phyloP scores from a whole-genome alignment of 1,140 invertebrate species.

The Euwallacea fornicatus region DNA sequence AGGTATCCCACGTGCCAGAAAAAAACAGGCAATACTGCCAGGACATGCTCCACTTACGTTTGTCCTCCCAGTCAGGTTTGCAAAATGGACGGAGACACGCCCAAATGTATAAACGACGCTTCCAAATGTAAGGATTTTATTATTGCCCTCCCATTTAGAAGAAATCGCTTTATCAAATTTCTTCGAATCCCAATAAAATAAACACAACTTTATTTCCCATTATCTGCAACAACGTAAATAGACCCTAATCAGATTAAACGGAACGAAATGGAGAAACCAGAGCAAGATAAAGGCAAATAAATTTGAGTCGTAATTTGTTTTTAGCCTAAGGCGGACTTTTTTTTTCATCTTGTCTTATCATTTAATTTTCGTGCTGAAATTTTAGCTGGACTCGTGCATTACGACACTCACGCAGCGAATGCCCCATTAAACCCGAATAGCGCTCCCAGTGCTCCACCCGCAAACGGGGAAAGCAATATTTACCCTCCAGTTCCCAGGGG shows the following conservation, averaged over 20 bases:
- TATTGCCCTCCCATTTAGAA: neutral
- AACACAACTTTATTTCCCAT: conserved; percentile 13
- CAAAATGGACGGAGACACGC: conserved; percentile 47
- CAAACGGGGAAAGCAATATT: conserved; percentile 10
- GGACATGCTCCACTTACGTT: conserved; percentile 45
- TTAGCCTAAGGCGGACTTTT: neutral
- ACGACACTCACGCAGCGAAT: conserved; percentile 37
- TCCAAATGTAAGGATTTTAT: conserved; percentile 38
- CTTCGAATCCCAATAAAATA: conserved; percentile 9
- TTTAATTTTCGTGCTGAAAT: conserved; percentile 14
- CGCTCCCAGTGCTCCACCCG: conserved; percentile 9
- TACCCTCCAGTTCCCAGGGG: conserved; percentile 34
- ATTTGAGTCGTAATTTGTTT: conserved; percentile 4
- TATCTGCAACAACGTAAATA: conserved; percentile 16
- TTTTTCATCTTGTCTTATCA: neutral
- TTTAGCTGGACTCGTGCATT: conserved; percentile 36
- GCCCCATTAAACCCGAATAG: conserved; percentile 19
- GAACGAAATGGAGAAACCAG: neutral
- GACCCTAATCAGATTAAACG: conserved; percentile 10
- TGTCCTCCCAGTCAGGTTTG: conserved; percentile 50
- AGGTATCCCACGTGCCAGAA: conserved; percentile 51
- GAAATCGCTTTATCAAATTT: conserved; percentile 5
- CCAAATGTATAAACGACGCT: conserved; percentile 48
- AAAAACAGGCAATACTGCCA: conserved; percentile 19
- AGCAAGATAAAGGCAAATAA: conserved; percentile 2